Evolutionary conservation across 2,888 invertebrate genomes (phyloP), one percentile per base, ranked within the genome.

Genomic region (Calliopum simillimum): DNA sequence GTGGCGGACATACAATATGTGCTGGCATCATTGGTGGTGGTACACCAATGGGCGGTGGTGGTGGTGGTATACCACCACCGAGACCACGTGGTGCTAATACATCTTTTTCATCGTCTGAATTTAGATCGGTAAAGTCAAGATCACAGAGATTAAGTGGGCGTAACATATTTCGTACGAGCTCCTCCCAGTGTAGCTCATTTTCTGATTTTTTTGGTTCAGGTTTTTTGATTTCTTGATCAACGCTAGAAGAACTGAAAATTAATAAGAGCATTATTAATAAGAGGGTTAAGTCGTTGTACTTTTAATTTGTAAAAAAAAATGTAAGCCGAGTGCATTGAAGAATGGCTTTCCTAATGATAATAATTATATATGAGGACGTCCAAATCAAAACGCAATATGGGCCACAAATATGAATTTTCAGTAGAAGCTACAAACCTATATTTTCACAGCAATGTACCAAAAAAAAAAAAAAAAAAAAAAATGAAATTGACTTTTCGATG

Each of bases 131-230:
- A 86, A 99, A 99, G 86, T 99, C 99, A 81, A 99, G 89, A 86
- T 99, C 98, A 84, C 98, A 97, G 61, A 97, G 89, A 75, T 94
- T 91, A 83, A 95, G 88, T 73, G 93, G 92, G 74, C 95, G 88
- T 72, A 91, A 89, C 77, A 94, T 88, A 74, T 91, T 92, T 49
- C 92, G 91, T 64, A 93, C 92, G 73, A 98, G 86, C 81, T 96
- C 95, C 81, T 98, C 98, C 98, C 99, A 99, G 81, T 97, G 95
- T 2, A 98, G 86, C 81, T 98, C 98, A 81, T 95, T 96, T 86
- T 97, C 97, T 0, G 96, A 94, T 82, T 96, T 94, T 85, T 95
- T 95, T 44, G 91, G 88, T 82, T 94, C 94, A 43, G 89, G 81
- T 86, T 92, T 77, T 89, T 90, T 78, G 88, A 87, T 79, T 88